A percentile compares a stretch with the other conserved stretches of the same genome.
Conservation (phyloP, 2,113 vertebrate species). For the Anoura caudifer region DNA sequence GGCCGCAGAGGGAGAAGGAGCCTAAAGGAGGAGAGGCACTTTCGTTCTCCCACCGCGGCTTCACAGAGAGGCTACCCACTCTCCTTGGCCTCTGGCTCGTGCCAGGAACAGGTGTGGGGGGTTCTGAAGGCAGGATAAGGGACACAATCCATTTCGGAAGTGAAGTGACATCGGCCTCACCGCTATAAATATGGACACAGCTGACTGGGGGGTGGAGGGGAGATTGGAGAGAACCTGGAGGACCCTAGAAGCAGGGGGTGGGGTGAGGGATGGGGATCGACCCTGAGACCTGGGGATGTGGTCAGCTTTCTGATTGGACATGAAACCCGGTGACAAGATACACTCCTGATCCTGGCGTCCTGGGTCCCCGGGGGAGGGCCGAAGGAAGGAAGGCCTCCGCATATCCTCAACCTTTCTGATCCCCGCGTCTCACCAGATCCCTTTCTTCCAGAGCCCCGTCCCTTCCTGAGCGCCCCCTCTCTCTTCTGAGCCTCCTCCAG, state of each 20-base stretch:
- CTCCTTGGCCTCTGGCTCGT: not conserved
- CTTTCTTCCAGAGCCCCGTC: too few relatives aligned
- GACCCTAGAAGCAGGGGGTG: not conserved
- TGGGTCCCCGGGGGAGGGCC: not conserved
- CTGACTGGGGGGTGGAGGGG: not conserved
- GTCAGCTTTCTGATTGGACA: not conserved
- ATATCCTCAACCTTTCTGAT: not conserved
- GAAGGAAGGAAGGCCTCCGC: not conserved
- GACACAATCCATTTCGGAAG: slow-evolving; percentile 55
- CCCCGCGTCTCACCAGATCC: not conserved
- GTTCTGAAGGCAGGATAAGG: not conserved
- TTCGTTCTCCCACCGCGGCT: not conserved
- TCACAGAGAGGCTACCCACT: not conserved
- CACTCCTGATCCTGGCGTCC: not conserved
- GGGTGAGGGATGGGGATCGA: not conserved
- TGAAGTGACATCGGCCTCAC: not conserved
- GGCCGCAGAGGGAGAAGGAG: not conserved
- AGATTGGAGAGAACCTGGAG: not conserved
- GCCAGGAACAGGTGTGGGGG: slow-evolving; percentile 61
- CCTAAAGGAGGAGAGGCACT: too few relatives aligned
- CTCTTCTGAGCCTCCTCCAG: not conserved
- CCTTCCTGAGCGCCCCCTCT: not conserved
- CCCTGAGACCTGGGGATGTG: not conserved
- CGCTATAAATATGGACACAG: slow-evolving; percentile 65
- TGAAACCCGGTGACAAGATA: not conserved